Conservation (phyloP, 2,113 vertebrate species). For the Silurus glanis region DNA sequence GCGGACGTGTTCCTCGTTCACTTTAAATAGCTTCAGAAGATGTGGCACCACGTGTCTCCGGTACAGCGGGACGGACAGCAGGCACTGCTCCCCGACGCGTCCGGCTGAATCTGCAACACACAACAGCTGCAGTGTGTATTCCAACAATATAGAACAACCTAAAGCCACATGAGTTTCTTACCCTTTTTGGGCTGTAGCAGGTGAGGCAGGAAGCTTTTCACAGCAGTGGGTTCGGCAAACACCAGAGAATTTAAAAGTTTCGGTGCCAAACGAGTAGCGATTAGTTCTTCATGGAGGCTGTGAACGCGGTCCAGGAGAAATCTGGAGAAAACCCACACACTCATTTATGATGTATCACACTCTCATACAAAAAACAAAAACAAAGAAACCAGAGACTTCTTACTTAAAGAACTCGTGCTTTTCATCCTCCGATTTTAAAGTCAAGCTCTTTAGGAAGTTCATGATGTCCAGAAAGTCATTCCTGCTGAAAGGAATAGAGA, state of each 20-base stretch:
- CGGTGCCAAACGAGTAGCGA: slow-evolving; percentile 86
- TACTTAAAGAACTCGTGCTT: slow-evolving; percentile 99
- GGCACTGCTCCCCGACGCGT: slow-evolving; percentile 72
- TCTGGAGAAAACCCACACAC: slow-evolving; percentile 65
- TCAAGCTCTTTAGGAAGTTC: slow-evolving; percentile 93
- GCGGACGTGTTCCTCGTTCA: slow-evolving; percentile 91
- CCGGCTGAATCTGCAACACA: slow-evolving; percentile 69
- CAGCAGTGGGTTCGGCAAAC: slow-evolving; percentile 93
- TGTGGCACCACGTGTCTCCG: slow-evolving; percentile 84
- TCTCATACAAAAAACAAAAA: not conserved
- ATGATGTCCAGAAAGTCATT: slow-evolving; percentile 96
- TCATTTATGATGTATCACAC: not conserved
- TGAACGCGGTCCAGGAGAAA: slow-evolving; percentile 90
- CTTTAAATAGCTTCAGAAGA: slow-evolving; percentile 88
- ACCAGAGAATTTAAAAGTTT: slow-evolving; percentile 91
- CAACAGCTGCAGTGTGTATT: no score
- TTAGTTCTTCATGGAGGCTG: slow-evolving; percentile 85
- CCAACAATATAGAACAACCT: no score
- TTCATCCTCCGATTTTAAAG: slow-evolving; percentile 92
- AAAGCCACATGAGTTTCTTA: slow-evolving; percentile 48
- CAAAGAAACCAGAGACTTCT: slow-evolving; percentile 58
- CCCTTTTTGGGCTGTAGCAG: slow-evolving; percentile 91
- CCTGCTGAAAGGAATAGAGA: slow-evolving; percentile 65
- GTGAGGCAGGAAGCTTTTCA: slow-evolving; percentile 97
- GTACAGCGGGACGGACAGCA: slow-evolving; percentile 86